Evolutionary conservation across 2,797 vertebrate species (phyloP).

Genomic region (Karalla daura): DNA sequence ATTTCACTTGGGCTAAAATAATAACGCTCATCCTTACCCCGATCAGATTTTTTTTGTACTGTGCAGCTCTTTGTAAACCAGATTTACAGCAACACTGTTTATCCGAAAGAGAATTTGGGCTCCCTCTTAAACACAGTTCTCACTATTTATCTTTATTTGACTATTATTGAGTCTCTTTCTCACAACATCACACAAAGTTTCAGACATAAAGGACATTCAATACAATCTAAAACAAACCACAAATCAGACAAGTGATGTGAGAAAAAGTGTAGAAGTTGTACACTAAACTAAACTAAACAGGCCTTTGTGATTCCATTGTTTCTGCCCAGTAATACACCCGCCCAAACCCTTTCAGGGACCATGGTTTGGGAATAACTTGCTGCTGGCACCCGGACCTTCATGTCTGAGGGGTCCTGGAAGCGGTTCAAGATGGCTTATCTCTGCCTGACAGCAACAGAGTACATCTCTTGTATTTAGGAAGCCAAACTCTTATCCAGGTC

Average conservation of each 20-base stretch:
- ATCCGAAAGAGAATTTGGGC: not conserved
- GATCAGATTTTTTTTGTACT: not conserved
- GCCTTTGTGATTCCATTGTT: conserved; percentile 26
- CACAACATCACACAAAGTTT: not conserved
- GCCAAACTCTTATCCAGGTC: conserved; percentile 76
- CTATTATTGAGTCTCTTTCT: too few species aligned
- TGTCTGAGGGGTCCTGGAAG: conserved; percentile 68
- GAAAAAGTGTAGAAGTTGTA: not conserved
- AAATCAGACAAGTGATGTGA: not conserved
- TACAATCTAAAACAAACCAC: not conserved
- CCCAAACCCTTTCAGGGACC: conserved; percentile 43
- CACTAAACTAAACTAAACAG: conserved; percentile 14
- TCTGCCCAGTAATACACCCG: conserved; percentile 34
- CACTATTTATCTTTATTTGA: too few species aligned
- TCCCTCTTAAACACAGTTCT: conserved; percentile 7
- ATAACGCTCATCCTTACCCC: not conserved
- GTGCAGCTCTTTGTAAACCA: not conserved
- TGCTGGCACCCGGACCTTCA: conserved; percentile 47
- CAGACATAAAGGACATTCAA: not conserved
- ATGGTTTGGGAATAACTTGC: conserved; percentile 53
- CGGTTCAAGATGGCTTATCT: conserved; percentile 75
- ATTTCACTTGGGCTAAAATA: not conserved
- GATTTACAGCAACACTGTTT: not conserved
- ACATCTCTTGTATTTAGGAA: conserved; percentile 59
- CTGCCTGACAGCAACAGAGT: conserved; percentile 68